Evolutionary conservation across 2,888 invertebrate genomes (phyloP).

Genomic region (Spodoptera picta): DNA sequence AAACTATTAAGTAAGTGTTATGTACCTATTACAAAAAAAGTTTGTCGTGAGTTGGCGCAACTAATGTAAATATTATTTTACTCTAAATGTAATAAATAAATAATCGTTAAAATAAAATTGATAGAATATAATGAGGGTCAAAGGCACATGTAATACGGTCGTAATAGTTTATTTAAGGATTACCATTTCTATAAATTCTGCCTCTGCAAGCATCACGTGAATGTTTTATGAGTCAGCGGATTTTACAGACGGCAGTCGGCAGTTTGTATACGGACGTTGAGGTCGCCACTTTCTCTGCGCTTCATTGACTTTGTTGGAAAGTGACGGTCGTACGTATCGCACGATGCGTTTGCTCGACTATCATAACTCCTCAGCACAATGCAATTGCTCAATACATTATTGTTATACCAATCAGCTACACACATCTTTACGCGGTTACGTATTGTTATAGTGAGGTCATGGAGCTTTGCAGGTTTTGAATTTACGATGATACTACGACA

Average conservation of each 20-base stretch:
- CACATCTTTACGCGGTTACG: conserved; percentile 43
- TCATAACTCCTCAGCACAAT: conserved; percentile 61
- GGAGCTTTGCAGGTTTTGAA: neutral
- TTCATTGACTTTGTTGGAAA: conserved; percentile 87
- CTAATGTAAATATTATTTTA: too few species aligned
- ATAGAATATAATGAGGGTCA: too few species aligned
- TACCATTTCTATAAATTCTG: conserved; percentile 4
- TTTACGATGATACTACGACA: too few species aligned
- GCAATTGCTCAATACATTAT: conserved; percentile 61
- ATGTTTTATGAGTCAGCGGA: conserved; percentile 79
- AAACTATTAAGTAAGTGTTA: too few species aligned
- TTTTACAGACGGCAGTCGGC: conserved; percentile 73
- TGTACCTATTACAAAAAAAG: too few species aligned
- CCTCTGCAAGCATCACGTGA: conserved; percentile 17
- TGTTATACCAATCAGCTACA: conserved; percentile 54
- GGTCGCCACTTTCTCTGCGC: conserved; percentile 87
- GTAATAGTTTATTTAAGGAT: conserved; percentile 9
- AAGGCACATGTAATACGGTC: conserved; percentile 8
- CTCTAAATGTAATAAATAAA: too few species aligned
- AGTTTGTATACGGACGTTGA: conserved; percentile 78
- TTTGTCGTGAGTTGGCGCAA: too few species aligned
- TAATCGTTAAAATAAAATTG: too few species aligned
- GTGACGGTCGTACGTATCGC: conserved; percentile 81
- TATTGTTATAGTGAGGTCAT: conserved; percentile 11
- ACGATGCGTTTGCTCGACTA: conserved; percentile 66